These are phyloP conservation scores for Drosophila kambysellisi DNA, from an alignment of 2,888 invertebrate species.

Conservation along the genomic window DNA sequence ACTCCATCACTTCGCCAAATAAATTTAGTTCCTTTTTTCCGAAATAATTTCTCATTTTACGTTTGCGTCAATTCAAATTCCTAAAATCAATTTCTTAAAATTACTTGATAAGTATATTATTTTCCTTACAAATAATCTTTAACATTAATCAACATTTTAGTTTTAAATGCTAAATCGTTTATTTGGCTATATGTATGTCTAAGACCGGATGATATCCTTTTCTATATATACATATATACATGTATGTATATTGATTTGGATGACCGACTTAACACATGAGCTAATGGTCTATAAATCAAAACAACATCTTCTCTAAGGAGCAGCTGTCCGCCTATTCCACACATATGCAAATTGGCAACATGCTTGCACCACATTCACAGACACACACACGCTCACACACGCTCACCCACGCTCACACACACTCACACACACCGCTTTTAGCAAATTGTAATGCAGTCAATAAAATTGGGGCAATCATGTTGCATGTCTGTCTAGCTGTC, in stretches of 20 bases:
- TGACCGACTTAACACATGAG: constrained; percentile 22
- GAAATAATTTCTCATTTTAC: background rate
- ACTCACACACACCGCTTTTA: constrained; percentile 1
- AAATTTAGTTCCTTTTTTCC: background rate
- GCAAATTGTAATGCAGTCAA: constrained; percentile 66
- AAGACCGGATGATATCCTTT: background rate
- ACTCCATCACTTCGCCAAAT: background rate
- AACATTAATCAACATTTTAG: background rate
- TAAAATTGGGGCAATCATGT: constrained; percentile 66
- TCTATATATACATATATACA: background rate
- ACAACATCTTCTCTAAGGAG: constrained; percentile 36
- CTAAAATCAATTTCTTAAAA: background rate
- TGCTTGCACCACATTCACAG: constrained; percentile 30
- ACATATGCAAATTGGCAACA: constrained; percentile 61
- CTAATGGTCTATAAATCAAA: constrained; percentile 62
- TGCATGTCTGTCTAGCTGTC: constrained; percentile 49
- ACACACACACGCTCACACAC: constrained; percentile 2
- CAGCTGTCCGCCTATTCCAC: constrained; percentile 13
- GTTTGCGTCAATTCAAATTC: background rate
- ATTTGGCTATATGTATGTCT: background rate
- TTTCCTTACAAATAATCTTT: background rate
- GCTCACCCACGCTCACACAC: background rate
- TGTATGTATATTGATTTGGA: constrained; percentile 39
- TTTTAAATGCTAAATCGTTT: background rate
- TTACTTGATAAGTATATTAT: background rate